phyloP scores from a whole-genome alignment of 2,888 invertebrate genomes.

The Agrenia bidenticulata region DNA sequence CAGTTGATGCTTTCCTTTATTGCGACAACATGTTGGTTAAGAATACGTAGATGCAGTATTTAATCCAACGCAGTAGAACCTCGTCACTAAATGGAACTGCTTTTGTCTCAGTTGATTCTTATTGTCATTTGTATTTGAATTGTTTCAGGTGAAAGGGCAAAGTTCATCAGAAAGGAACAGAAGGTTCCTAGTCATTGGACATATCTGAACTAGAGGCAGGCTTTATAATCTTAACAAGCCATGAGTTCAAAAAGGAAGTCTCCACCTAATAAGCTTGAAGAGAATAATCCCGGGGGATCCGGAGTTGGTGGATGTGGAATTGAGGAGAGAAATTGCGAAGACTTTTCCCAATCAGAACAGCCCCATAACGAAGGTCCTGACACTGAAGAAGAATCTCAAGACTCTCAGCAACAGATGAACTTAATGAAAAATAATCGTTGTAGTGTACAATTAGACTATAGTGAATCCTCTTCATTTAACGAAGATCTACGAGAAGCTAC shows the following conservation, averaged over 20 bases:
- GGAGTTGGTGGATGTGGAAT: background rate
- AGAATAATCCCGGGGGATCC: slow-evolving; percentile 12
- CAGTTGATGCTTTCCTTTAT: too few relatives aligned
- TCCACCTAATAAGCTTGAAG: slow-evolving; percentile 53
- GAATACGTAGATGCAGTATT: too few relatives aligned
- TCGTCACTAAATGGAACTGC: too few relatives aligned
- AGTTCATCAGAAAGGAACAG: too few relatives aligned
- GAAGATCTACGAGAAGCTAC: slow-evolving; percentile 9
- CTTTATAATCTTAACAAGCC: background rate
- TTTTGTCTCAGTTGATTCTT: too few relatives aligned
- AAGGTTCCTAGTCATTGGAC: too few relatives aligned
- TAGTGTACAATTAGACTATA: background rate
- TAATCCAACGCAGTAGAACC: too few relatives aligned
- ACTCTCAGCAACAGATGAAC: background rate
- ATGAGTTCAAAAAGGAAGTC: slow-evolving; percentile 53
- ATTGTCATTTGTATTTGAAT: too few relatives aligned
- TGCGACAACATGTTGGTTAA: too few relatives aligned
- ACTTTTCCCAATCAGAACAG: slow-evolving; percentile 3
- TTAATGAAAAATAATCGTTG: background rate
- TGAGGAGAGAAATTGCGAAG: background rate
- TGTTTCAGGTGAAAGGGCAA: too few relatives aligned
- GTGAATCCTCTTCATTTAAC: background rate
- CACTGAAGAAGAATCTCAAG: background rate
- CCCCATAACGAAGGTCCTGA: background rate
- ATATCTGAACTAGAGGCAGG: too few relatives aligned